Conservation (phyloP, 2,113 vertebrate genomes). For the Phyllopteryx taeniolatus region DNA sequence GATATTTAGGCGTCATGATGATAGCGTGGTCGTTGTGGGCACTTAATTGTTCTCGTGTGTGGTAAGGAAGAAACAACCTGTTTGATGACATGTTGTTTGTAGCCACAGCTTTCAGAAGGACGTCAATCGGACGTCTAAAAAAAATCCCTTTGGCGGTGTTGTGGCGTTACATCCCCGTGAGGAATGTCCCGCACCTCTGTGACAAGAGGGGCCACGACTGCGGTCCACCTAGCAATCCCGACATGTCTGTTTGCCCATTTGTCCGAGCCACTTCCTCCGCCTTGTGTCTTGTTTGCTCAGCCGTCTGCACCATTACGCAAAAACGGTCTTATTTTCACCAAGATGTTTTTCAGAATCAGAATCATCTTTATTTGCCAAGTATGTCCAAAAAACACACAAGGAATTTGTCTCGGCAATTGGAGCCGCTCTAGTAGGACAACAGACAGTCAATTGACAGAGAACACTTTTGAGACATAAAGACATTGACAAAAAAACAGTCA, state of each 20-base stretch:
- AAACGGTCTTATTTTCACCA: not conserved
- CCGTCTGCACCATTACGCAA: not conserved
- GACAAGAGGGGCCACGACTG: conserved; percentile 31
- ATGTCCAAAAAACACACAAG: too few species aligned
- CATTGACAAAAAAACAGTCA: too few species aligned
- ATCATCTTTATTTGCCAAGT: too few species aligned
- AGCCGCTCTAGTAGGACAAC: too few species aligned
- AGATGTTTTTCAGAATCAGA: not conserved
- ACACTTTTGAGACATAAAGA: too few species aligned
- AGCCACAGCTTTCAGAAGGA: conserved; percentile 43
- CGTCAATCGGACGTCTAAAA: conserved; percentile 10
- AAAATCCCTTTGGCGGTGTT: conserved; percentile 32
- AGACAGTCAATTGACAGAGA: too few species aligned
- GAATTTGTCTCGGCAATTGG: too few species aligned
- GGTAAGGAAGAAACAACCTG: not conserved
- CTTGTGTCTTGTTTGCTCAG: not conserved
- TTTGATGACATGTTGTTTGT: not conserved
- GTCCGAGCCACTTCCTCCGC: not conserved
- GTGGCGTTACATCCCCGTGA: conserved; percentile 49
- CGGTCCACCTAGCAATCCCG: conserved; percentile 9
- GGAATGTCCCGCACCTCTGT: conserved; percentile 54
- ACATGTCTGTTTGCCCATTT: conserved; percentile 28
- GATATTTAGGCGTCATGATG: not conserved
- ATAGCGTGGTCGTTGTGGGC: not conserved
- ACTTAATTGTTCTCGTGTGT: not conserved